These are phyloP conservation scores for Chromoteleia sp. DNA, from an alignment of 2,888 invertebrate species.

Conservation along the genomic window DNA sequence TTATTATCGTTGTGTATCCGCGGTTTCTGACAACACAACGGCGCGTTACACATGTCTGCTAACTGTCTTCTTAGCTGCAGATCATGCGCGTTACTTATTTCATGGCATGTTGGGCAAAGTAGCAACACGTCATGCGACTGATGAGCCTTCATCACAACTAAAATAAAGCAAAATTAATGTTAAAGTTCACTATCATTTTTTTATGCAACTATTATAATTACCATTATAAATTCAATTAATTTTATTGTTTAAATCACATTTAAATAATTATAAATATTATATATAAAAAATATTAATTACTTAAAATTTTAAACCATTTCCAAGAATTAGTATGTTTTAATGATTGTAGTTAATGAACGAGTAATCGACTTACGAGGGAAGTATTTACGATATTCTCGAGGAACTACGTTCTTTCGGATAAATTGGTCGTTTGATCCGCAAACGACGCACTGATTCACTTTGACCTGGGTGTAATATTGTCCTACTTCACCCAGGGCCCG, in stretches of 20 bases:
- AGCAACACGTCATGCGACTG: conserved; percentile 92
- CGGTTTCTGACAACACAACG: conserved; percentile 84
- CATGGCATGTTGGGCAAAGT: conserved; percentile 90
- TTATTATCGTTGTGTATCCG: conserved; percentile 75
- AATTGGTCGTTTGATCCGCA: conserved; percentile 90
- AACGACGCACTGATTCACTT: conserved; percentile 92
- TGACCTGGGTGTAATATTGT: conserved; percentile 90
- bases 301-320: too few species aligned
- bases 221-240: too few species aligned
- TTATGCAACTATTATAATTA: too few species aligned
- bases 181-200: neutral
- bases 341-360: too few species aligned
- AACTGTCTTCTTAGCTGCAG: conserved; percentile 87
- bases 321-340: too few species aligned
- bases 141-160: conserved; percentile 91
- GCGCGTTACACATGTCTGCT: conserved; percentile 88
- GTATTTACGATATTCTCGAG: conserved; percentile 91
- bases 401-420: conserved; percentile 92
- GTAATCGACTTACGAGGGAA: conserved; percentile 87
- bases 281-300: too few species aligned
- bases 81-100: conserved; percentile 89
- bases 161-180: conserved; percentile 76
- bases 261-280: too few species aligned
- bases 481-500: conserved; percentile 89
- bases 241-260: too few species aligned